Base-by-base conservation (phyloP, 1,140 invertebrate genomes). In the Marisa cornuarietis region DNA sequence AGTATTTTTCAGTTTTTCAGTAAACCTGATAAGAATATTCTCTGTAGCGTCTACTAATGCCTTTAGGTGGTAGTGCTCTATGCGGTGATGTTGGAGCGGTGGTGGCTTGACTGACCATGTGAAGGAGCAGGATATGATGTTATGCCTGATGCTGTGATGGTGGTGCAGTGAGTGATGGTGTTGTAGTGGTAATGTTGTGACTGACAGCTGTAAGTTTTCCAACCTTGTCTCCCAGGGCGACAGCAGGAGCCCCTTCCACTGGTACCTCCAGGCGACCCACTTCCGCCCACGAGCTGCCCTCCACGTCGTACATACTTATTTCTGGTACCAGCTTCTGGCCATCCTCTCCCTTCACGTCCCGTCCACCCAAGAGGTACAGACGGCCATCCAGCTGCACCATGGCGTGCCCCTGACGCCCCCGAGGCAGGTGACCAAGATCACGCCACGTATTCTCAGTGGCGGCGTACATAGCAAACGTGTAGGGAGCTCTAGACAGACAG, bases 311-410 rank as follows among this genome's bases (percentile, higher is more conserved):
- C 22, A 31, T 42, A 49, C 16, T 54, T 31, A 77, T 26, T 31
- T 69, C 76, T 42, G 76, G 42, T 16, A 69, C 51, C 42, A 79
- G 65, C 49, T 78, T 51, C n/a, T 79, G 78, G 13, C 78, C 76
- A 22, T 78, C 58, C 16, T n/a, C n/a, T n/a, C n/a, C 76, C 7
- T 54, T 52, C 22, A 72, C 71, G 31, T 78, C 78, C 20, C 81
- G 80, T 71, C 84, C 84, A 20, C 81, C 84, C n/a, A 85, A 63
- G 10, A 85, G 31, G 63, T 82, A 85, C 20, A 85, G 49, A 20
- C 63, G n/a, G 9, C 75, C 72, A 54, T 78, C 80, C 42, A 77
- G 73, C 73, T 82, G 76, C 18, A 79, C 82, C 83, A 85, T 84
- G 52, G 77, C 73, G 74, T 85, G 84, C 3, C 77, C 71, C 78